Evolutionary conservation across 2,113 vertebrate species (phyloP).

Genomic region (Crotalus tigris): DNA sequence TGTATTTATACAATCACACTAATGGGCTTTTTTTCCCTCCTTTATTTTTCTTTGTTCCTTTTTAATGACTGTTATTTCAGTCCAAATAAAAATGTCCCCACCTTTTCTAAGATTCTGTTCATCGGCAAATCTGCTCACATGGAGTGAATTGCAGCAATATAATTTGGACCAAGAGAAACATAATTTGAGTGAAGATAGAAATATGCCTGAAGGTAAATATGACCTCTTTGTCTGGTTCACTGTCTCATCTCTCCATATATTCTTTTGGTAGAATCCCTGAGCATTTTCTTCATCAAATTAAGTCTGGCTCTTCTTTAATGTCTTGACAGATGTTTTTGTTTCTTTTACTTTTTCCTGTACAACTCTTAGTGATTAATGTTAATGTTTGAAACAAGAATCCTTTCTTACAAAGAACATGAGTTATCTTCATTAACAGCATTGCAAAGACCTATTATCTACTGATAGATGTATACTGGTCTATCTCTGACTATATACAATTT

Average conservation of each 20-base stretch:
- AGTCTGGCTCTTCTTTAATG: conserved; percentile 29
- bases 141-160: background rate
- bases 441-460: background rate
- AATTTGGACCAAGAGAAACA: background rate
- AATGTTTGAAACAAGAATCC: conserved; percentile 26
- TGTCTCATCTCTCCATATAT: background rate
- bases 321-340: conserved; percentile 58
- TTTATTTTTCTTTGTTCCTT: background rate
- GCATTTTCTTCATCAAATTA: conserved; percentile 32
- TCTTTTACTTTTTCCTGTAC: conserved; percentile 25
- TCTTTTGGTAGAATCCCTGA: conserved; percentile 11
- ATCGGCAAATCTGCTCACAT: background rate
- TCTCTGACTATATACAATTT: background rate
- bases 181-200: background rate
- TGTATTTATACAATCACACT: background rate
- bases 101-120: background rate
- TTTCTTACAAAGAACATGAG: conserved; percentile 29
- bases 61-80: background rate
- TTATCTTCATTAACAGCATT: conserved; percentile 10
- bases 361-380: background rate
- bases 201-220: conserved; percentile 19
- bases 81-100: background rate
- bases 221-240: conserved; percentile 17
- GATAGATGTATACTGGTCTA: background rate
- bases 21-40: background rate